A percentile compares a stretch with the other conserved stretches of the same genome.
Evolutionary conservation across 2,797 vertebrate genomes (phyloP).

Genomic region (Danio albolineatus): DNA sequence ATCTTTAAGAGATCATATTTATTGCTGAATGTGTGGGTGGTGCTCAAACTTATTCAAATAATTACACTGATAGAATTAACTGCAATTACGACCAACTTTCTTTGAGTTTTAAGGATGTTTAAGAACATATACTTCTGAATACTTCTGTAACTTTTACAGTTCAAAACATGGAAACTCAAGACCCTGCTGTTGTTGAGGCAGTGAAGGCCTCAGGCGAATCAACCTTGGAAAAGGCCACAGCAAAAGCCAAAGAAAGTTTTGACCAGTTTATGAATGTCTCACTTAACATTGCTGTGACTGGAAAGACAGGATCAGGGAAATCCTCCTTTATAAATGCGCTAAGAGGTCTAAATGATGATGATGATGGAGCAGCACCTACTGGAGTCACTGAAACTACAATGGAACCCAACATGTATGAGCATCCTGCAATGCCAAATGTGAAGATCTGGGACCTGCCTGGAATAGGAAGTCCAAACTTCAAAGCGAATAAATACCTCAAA

Average conservation of each 20-base stretch:
- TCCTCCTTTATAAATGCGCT: slow-evolving; percentile 60
- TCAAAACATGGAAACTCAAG: slow-evolving; percentile 42
- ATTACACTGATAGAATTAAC: too few relatives aligned
- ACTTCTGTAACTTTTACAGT: slow-evolving; percentile 29
- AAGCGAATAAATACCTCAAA: slow-evolving; percentile 56
- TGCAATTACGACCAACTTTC: too few relatives aligned
- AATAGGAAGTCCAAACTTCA: slow-evolving; percentile 59
- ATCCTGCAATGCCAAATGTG: slow-evolving; percentile 54
- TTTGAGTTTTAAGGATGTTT: not conserved
- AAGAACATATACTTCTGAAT: not conserved
- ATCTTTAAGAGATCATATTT: too few relatives aligned
- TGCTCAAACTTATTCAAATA: too few relatives aligned
- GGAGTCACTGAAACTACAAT: slow-evolving; percentile 55
- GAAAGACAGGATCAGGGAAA: slow-evolving; percentile 53
- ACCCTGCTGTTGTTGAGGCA: slow-evolving; percentile 10
- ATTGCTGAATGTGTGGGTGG: too few relatives aligned
- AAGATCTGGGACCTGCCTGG: slow-evolving; percentile 61
- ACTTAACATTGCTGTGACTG: slow-evolving; percentile 53
- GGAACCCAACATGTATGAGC: slow-evolving; percentile 24
- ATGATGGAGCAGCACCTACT: slow-evolving; percentile 40
- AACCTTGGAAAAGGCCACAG: slow-evolving; percentile 21
- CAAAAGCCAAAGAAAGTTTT: slow-evolving; percentile 29
- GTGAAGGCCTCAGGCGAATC: slow-evolving; percentile 33
- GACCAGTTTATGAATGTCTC: slow-evolving; percentile 46
- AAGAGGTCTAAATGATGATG: slow-evolving; percentile 35